A percentile compares a stretch with the other conserved stretches of the same genome.
phyloP scores from a whole-genome alignment of 2,888 invertebrate species.

The Thera obeliscata region DNA sequence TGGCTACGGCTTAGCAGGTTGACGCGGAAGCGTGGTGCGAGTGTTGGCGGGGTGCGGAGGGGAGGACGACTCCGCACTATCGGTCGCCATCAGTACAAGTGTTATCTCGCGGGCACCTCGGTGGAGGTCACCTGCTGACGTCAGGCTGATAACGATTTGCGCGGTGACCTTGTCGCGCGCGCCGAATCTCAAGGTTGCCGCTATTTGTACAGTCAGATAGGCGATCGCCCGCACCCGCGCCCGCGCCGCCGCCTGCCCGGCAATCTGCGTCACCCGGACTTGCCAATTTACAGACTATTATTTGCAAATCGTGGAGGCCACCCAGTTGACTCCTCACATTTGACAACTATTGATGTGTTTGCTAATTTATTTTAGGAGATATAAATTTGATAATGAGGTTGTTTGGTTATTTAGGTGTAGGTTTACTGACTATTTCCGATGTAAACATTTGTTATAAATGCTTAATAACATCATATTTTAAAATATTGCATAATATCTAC shows the following conservation, averaged over 20 bases:
- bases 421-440: neutral
- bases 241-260: constrained; percentile 49
- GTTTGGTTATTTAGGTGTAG: neutral
- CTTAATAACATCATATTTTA: too few relatives aligned
- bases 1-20: constrained; percentile 19
- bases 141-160: constrained; percentile 84
- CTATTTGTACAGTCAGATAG: constrained; percentile 82
- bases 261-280: constrained; percentile 69
- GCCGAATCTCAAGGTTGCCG: constrained; percentile 82
- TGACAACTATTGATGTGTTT: constrained; percentile 39
- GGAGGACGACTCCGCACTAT: constrained; percentile 61
- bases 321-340: constrained; percentile 56
- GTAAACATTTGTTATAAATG: too few relatives aligned
- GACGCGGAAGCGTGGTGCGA: constrained; percentile 45
- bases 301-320: constrained; percentile 69
- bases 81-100: constrained; percentile 75
- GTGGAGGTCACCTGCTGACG: constrained; percentile 80
- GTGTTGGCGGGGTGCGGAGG: constrained; percentile 45
- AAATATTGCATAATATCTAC: too few relatives aligned
- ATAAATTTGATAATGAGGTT: neutral
- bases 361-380: constrained; percentile 8
- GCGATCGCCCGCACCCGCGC: constrained; percentile 58
- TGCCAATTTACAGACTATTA: constrained; percentile 71
- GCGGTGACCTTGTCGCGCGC: constrained; percentile 82
- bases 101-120: constrained; percentile 80